Evolutionary conservation across 92 coral and sea anemone species (phyloP).

Genomic region (Epizoanthus rinbou): DNA sequence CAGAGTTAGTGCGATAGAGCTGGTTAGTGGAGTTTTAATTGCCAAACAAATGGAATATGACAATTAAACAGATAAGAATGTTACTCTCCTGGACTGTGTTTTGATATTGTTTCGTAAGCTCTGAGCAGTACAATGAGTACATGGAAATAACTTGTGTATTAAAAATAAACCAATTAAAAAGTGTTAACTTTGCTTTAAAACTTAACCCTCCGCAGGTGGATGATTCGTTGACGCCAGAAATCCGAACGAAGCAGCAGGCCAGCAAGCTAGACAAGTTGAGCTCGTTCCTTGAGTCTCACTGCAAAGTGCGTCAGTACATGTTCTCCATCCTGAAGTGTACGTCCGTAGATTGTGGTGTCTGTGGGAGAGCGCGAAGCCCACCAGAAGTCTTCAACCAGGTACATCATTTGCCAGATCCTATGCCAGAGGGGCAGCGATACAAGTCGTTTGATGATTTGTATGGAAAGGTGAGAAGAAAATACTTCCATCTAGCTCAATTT

Average conservation of each 20-base stretch:
- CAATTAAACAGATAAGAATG: constrained; percentile 24
- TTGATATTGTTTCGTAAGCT: constrained; percentile 42
- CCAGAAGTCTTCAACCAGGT: constrained; percentile 47
- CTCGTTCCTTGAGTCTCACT: constrained; percentile 42
- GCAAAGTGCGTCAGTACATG: constrained; percentile 50
- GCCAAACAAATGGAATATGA: constrained; percentile 42
- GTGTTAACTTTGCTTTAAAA: constrained; percentile 31
- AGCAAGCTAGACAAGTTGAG: constrained; percentile 35
- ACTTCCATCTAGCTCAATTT: constrained; percentile 37
- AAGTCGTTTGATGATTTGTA: constrained; percentile 38
- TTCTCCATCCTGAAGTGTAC: constrained; percentile 51
- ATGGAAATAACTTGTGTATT: constrained; percentile 31
- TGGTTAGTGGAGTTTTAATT: constrained; percentile 27
- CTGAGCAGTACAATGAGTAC: constrained; percentile 35
- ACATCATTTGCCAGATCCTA: constrained; percentile 50
- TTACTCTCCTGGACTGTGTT: constrained; percentile 29
- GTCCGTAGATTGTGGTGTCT: constrained; percentile 36
- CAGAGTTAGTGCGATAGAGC: constrained; percentile 8
- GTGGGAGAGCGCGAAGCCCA: constrained; percentile 43
- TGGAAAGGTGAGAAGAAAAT: constrained; percentile 42
- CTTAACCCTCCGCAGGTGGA: constrained; percentile 35
- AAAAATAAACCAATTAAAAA: constrained; percentile 24
- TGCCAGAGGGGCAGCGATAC: constrained; percentile 42
- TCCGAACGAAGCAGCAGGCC: constrained; percentile 39
- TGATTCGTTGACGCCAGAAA: constrained; percentile 37